Base-by-base conservation (phyloP, 1,140 invertebrate genomes). In the Piezodorus guildinii region DNA sequence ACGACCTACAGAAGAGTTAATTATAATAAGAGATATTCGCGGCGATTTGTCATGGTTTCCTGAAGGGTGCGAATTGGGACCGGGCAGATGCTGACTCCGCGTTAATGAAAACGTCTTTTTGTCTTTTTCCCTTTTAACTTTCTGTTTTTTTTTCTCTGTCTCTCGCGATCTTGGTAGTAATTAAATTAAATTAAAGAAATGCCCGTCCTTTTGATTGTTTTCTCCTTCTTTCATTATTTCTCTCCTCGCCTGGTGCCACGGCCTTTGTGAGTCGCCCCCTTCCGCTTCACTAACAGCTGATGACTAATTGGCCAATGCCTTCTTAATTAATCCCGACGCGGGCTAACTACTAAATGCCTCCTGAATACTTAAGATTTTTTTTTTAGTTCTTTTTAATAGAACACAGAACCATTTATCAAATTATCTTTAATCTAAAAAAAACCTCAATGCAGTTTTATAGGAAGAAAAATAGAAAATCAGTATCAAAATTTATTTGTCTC, bases 181-280 rank as follows among this genome's bases (percentile, higher is more conserved):
- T 56, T 56, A 56, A 56, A 56, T 56, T 56, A 56, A 56, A 56
- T 56, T 21, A 23, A 56, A 56, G 23, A 56, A 56, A 56, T 56
- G 17, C 15, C 27, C 23, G 6, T 5, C 12, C 34, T 39, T 39
- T 39, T 39, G 34, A 39, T 39, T 39, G 17, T 25, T 56, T 49
- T 21, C 46, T 49, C 46, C 10, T 21, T 49, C n/a, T 19, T 49
- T 49, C 8, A 9, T 49, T 14, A 1, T 17, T n/a, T n/a, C 12
- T 21, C 17, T 49, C 17, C 19, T n/a, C 46, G 3, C 46, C 17
- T 17, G 3, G 3, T 10, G 3, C 46, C n/a, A 2, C 16, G 6
- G 1, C 5, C 6, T 6, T 1, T 49, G 5, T 9, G 46, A n/a
- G 9, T 4, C 12, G 46, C n/a, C 17, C 10, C 17, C 17, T 3